Base-by-base conservation (phyloP, 2,888 invertebrate genomes). In the Diplazon laetatorius region DNA sequence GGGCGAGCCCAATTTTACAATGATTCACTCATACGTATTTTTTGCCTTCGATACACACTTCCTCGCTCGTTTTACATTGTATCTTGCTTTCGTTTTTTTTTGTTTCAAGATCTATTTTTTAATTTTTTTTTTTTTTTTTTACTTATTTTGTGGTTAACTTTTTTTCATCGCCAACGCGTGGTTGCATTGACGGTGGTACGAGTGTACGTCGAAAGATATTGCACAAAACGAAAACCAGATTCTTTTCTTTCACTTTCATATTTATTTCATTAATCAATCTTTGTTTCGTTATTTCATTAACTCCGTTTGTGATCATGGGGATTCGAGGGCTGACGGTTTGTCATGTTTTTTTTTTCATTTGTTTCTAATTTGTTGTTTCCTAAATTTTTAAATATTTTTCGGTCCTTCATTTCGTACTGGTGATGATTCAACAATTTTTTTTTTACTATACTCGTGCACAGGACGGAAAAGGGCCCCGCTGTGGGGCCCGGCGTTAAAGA, bases 401-500 rank as follows among this genome's bases (percentile, higher is more conserved):
- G 37, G 50, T 70, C 25, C 50, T 62, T 14, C 18, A 25, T 22
- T 39, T 22, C 39, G 30, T 35, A 39, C 20, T 6, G 44, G 70
- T 75, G 70, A 78, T 66, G 70, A 55, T 66, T 66, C 22, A 71
- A 70, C 37, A 55, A 72, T 60, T 50, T 60, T 42, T 22, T 25
- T 39, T 42, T 52, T 25, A 12, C 25, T 8, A 35, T 48, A 59
- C 37, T 59, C 48, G 59, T 70, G 22, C 59, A 60, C n/a, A n/a
- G 71, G 70, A 68, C 71, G 66, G 66, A 68, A 65, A 30, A 35
- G 18, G 25, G 30, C 6, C 8, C 6, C 8, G 18, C 6, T 6
- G 8, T 10, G 14, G 9, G 16, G 22, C 14, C 10, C 65, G 55
- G 16, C 18, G 12, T 55, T 39, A 30, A 25, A 42, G 52, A 68